These are phyloP conservation scores for Aphis gossypii DNA, from an alignment of 1,140 invertebrate genomes.

Conservation along the genomic window DNA sequence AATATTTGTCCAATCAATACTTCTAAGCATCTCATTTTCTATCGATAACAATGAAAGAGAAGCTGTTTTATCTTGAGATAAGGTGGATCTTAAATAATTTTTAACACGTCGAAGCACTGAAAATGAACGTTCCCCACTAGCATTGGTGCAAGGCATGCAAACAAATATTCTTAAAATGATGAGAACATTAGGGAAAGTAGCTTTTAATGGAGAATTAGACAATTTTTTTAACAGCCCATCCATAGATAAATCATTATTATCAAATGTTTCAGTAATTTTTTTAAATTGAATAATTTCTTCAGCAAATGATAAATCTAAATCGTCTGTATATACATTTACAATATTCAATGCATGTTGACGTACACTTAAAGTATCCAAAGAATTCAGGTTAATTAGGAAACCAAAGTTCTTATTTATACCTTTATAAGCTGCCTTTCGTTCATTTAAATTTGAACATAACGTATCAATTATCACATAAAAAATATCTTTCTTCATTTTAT, in stretches of 20 bases:
- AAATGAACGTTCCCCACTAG: not conserved
- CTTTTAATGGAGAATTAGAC: constrained; percentile 1
- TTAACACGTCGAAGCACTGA: not conserved
- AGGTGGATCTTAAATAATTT: constrained; percentile 25
- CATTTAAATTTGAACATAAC: not conserved
- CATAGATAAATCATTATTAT: not conserved
- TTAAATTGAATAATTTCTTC: not conserved
- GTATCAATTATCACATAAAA: constrained; percentile 25
- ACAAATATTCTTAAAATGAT: constrained; percentile 1
- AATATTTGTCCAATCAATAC: not conserved
- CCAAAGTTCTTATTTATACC: too few species aligned
- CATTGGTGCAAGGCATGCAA: constrained; percentile 21
- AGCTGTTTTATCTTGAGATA: constrained; percentile 15
- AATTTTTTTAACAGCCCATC: not conserved
- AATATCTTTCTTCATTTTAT: constrained; percentile 3
- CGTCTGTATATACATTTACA: too few species aligned
- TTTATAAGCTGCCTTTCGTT: too few species aligned
- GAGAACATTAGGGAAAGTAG: not conserved
- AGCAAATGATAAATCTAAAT: not conserved
- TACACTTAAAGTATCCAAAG: too few species aligned
- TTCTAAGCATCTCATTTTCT: constrained; percentile 9
- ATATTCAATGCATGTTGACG: too few species aligned
- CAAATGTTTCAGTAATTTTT: not conserved
- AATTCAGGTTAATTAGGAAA: too few species aligned
- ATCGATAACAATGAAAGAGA: not conserved